Conservation (phyloP, 2,888 invertebrate species). For the Rhimphoctona megacephalus region DNA sequence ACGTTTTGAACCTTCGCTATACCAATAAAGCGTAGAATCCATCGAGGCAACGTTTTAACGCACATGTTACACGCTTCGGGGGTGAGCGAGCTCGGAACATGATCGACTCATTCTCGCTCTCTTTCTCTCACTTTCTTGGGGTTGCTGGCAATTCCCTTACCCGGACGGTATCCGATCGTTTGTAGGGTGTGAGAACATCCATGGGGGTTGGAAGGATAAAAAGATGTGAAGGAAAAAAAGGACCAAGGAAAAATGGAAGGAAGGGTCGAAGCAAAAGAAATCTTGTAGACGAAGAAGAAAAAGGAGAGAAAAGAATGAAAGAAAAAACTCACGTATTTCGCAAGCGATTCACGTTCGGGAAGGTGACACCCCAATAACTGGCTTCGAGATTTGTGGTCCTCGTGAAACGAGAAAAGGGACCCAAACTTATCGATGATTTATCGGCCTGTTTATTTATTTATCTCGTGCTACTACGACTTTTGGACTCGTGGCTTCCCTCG, state of each 20-base stretch:
- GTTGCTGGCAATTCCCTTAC: conserved; percentile 45
- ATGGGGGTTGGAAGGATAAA: conserved; percentile 62
- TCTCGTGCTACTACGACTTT: conserved; percentile 55
- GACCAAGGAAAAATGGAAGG: conserved; percentile 59
- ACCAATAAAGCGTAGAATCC: conserved; percentile 71
- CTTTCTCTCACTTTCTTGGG: conserved; percentile 27
- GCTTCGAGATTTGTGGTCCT: conserved; percentile 79
- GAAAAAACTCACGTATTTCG: conserved; percentile 69
- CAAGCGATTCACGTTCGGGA: conserved; percentile 78
- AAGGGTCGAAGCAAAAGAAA: conserved; percentile 61
- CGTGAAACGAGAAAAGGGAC: conserved; percentile 72
- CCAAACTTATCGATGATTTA: conserved; percentile 80
- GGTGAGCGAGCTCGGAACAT: conserved; percentile 60
- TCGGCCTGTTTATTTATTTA: conserved; percentile 76
- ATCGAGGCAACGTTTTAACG: conserved; percentile 71
- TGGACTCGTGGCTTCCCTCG: conserved; percentile 15
- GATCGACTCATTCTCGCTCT: conserved; percentile 51
- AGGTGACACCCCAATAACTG: conserved; percentile 80
- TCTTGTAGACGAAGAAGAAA: conserved; percentile 61
- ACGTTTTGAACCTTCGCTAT: conserved; percentile 58
- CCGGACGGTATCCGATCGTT: conserved; percentile 42
- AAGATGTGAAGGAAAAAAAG: conserved; percentile 58
- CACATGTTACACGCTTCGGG: conserved; percentile 70
- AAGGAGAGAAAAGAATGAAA: conserved; percentile 47
- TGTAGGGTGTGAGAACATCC: conserved; percentile 60